Conservation (phyloP, 2,888 invertebrate species). For the Antitype chi region DNA sequence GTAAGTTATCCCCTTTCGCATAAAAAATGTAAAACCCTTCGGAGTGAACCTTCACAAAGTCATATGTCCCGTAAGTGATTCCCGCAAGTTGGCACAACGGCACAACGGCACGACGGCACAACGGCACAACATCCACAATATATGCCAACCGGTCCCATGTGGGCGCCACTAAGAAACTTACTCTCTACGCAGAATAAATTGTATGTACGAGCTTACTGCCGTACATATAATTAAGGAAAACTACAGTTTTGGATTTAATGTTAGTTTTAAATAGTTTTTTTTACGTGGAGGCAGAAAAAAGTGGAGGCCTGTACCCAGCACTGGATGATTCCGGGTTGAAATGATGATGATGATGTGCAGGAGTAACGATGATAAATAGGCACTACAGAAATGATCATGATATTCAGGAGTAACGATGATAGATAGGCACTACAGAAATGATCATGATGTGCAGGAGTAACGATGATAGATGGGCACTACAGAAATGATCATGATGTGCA, state of each 20-base stretch:
- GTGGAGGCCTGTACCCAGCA: too few species aligned
- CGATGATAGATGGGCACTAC: too few species aligned
- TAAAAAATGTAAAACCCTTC: constrained; percentile 49
- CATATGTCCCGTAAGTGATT: constrained; percentile 59
- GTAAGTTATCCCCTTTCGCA: constrained; percentile 40
- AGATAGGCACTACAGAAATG: not conserved
- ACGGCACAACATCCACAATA: constrained; percentile 24
- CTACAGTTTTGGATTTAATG: constrained; percentile 35
- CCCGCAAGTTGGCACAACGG: constrained; percentile 32
- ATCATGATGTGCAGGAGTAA: not conserved
- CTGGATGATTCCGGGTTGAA: too few species aligned
- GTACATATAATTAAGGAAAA: constrained; percentile 52
- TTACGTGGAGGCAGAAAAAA: not conserved
- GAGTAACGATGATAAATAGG: not conserved
- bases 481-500: constrained; percentile 1
- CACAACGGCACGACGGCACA: constrained; percentile 22
- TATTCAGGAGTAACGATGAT: not conserved
- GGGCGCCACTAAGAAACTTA: constrained; percentile 55
- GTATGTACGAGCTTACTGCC: constrained; percentile 27
- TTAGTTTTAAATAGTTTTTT: constrained; percentile 14
- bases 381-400: not conserved
- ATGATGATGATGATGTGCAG: not conserved
- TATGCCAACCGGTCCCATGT: constrained; percentile 55
- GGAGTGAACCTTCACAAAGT: constrained; percentile 40
- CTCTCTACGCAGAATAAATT: constrained; percentile 55